Base-by-base conservation (phyloP, 1,140 invertebrate species). In the Arctopsyche grandis region DNA sequence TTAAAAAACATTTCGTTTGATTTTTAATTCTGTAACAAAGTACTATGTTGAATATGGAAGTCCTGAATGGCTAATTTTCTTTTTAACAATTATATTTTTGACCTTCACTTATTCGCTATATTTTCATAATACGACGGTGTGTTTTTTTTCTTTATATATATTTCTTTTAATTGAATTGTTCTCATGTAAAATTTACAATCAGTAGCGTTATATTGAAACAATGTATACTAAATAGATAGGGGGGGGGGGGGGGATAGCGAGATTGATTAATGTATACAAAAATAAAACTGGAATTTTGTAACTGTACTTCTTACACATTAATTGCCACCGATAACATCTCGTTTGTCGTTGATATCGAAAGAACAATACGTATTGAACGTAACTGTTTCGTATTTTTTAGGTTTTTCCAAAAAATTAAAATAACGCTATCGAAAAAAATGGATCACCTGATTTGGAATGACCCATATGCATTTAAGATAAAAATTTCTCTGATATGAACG, bases 341-440 rank as follows among this genome's bases (percentile, higher is more conserved):
- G 63, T 14, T 66, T 66, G 63, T 66, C 63, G 26, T 66, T 66
- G 63, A 66, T 66, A 66, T 24, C 10, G 14, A 66, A 29, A 66
- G 63, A 66, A 66, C 63, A 66, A 66, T 66, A 22, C 56, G 16
- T 19, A 19, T 19, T 21, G 56, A 60, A 60, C 16, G 56, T 9
- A 60, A 60, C 56, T 16, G 16, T 60, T 60, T 38, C 29, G 29
- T 19, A 16, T 14, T n/a, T 19, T 52, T 19, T 9, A 14, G 16
- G 56, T 60, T 60, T 60, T 60, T 60, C 56, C 56, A 16, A 60
- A 19, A 60, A 60, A 60, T 52, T 14, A 52, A 52, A 19, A 5
- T 52, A 38, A 38, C n/a, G n/a, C n/a, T n/a, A n/a, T n/a, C n/a
- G n/a, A n/a, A n/a, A n/a, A n/a, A n/a, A n/a, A n/a, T n/a, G n/a